These are phyloP conservation scores for Vannuccia rotundouncinata DNA, from an alignment of 2,888 invertebrate species.

Conservation along the genomic window DNA sequence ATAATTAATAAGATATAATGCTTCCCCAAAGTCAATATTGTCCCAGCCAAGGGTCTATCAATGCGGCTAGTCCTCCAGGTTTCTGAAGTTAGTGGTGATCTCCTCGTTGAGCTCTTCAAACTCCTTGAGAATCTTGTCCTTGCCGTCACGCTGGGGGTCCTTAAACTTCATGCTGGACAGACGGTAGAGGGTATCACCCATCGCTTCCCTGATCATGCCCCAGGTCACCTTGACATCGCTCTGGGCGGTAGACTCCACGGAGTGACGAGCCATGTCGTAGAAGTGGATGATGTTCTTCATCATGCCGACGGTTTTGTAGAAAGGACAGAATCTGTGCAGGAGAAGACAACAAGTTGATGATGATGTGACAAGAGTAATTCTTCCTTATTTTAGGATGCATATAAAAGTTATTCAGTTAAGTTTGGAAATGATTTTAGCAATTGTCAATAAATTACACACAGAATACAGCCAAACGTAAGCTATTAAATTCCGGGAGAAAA, in stretches of 20 bases:
- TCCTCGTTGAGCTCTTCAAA: conserved; percentile 93
- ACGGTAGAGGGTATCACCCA: conserved; percentile 81
- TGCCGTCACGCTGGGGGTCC: conserved; percentile 95
- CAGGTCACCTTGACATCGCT: conserved; percentile 98
- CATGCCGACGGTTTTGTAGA: conserved; percentile 99
- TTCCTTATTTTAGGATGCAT: too few relatives aligned
- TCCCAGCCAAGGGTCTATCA: too few relatives aligned
- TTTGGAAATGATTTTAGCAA: too few relatives aligned
- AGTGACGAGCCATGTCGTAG: conserved; percentile 94
- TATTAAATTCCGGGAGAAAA: too few relatives aligned
- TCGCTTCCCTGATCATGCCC: conserved; percentile 90
- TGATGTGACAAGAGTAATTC: too few relatives aligned
- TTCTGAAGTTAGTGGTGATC: conserved; percentile 93
- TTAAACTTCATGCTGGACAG: conserved; percentile 99
- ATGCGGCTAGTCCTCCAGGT: conserved; percentile 88
- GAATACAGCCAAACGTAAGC: too few relatives aligned
- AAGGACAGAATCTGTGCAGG: conserved; percentile 91
- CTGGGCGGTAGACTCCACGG: conserved; percentile 94
- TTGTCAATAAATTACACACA: too few relatives aligned
- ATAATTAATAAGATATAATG: too few relatives aligned
- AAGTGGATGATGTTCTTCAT: conserved; percentile 92
- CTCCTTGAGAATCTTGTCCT: conserved; percentile 89
- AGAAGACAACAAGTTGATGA: not conserved
- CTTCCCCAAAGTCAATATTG: too few relatives aligned
- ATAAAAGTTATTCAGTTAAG: too few relatives aligned